Evolutionary conservation across 2,888 invertebrate genomes (phyloP).

Genomic region (Eubasilissa splendida): DNA sequence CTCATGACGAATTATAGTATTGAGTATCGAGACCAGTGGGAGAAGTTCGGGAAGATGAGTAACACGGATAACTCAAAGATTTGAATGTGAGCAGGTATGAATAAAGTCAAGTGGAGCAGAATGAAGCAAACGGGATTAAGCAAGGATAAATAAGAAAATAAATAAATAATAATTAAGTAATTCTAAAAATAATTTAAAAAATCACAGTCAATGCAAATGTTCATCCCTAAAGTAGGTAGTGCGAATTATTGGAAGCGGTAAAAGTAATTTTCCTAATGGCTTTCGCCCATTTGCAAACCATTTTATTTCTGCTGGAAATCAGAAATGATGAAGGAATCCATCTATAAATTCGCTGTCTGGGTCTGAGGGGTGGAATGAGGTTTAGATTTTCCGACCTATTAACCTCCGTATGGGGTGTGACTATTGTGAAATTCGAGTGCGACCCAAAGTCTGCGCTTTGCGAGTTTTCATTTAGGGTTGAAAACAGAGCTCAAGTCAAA

Average conservation of each 20-base stretch:
- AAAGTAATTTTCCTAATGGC: conserved; percentile 55
- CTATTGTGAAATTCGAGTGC: conserved; percentile 20
- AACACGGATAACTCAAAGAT: too few relatives aligned
- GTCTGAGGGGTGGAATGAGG: conserved; percentile 7
- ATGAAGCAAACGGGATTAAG: too few relatives aligned
- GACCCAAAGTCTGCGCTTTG: background rate
- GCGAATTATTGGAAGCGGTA: conserved; percentile 29
- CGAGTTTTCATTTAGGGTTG: background rate
- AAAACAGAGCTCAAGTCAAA: too few relatives aligned
- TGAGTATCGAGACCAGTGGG: too few relatives aligned
- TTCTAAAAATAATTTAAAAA: too few relatives aligned
- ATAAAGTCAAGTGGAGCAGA: too few relatives aligned
- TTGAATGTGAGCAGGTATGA: too few relatives aligned
- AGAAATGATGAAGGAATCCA: conserved; percentile 41
- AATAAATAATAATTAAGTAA: too few relatives aligned
- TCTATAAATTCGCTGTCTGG: conserved; percentile 19
- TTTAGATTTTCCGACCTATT: conserved; percentile 56
- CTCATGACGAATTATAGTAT: too few relatives aligned
- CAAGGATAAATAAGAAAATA: too few relatives aligned
- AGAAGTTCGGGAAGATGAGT: too few relatives aligned
- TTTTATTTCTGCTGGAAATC: conserved; percentile 43
- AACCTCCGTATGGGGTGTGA: conserved; percentile 39
- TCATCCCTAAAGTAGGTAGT: background rate
- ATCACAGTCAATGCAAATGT: too few relatives aligned
- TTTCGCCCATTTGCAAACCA: conserved; percentile 46